phyloP scores from a whole-genome alignment of 2,888 invertebrate species.

The Cheilosia urbana region DNA sequence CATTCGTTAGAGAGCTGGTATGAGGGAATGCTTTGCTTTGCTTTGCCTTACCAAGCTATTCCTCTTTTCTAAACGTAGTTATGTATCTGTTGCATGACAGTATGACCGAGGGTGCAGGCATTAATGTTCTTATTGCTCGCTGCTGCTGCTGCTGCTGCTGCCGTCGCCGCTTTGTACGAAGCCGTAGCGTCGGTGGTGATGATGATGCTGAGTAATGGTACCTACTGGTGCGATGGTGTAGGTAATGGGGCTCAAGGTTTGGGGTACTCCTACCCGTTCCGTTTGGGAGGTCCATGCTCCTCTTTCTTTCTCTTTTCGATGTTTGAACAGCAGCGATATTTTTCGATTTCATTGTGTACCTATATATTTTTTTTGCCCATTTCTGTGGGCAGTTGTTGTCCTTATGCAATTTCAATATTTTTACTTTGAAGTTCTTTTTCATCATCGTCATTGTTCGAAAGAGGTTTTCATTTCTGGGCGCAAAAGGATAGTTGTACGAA shows the following conservation, averaged over 20 bases:
- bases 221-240: conserved; percentile 66
- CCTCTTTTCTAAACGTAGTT: conserved; percentile 56
- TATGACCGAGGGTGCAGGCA: conserved; percentile 64
- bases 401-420: conserved; percentile 74
- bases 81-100: conserved; percentile 70
- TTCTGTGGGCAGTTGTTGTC: conserved; percentile 65
- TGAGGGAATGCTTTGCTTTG: conserved; percentile 60
- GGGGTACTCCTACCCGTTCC: conserved; percentile 36
- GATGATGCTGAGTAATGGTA: conserved; percentile 74
- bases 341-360: conserved; percentile 66
- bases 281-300: conserved; percentile 12
- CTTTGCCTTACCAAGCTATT: conserved; percentile 60
- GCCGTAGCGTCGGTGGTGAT: conserved; percentile 62
- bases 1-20: conserved; percentile 61
- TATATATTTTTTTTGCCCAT: conserved; percentile 53
- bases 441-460: conserved; percentile 68
- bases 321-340: conserved; percentile 70
- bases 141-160: conserved; percentile 33
- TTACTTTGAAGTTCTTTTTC: conserved; percentile 72
- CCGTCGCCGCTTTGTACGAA: conserved; percentile 36
- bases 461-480: conserved; percentile 43
- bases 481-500: conserved; percentile 17
- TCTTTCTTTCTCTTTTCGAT: conserved; percentile 35
- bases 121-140: conserved; percentile 71
- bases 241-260: conserved; percentile 52